Conservation (phyloP, 2,113 vertebrate species). For the Vicugna pacos region DNA sequence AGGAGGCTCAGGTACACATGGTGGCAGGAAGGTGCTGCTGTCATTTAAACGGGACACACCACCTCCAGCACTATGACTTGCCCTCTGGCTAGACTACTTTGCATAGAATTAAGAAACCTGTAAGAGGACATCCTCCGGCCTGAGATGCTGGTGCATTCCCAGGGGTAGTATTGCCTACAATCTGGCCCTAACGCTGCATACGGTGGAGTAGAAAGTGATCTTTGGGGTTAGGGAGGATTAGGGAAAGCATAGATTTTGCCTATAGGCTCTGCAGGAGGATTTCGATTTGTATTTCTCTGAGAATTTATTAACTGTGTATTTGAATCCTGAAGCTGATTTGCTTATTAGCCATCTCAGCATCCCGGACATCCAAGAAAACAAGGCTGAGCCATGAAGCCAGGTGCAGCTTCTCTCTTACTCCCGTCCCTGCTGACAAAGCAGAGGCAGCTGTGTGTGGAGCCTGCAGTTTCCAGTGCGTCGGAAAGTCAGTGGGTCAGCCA, state of each 20-base stretch:
- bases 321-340: conserved; percentile 65
- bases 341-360: not conserved
- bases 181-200: not conserved
- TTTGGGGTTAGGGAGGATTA: not conserved
- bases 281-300: conserved; percentile 63
- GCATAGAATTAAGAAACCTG: conserved; percentile 57
- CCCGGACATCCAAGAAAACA: conserved; percentile 51
- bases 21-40: too few relatives aligned
- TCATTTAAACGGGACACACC: not conserved
- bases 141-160: not conserved
- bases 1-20: not conserved
- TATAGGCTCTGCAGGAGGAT: not conserved
- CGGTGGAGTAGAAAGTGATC: not conserved
- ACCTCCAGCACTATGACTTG: not conserved
- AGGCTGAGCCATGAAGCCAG: not conserved
- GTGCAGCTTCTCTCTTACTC: not conserved
- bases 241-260: conserved; percentile 61
- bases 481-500: not conserved
- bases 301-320: conserved; percentile 26
- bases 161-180: not conserved
- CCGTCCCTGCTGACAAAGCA: not conserved
- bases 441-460: not conserved
- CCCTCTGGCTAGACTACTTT: not conserved
- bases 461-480: not conserved
- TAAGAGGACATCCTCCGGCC: not conserved